A percentile compares a stretch with the other conserved stretches of the same genome.
These are phyloP conservation scores for Scomberomorus guttatus DNA, from an alignment of 2,797 vertebrate genomes.

Conservation along the genomic window DNA sequence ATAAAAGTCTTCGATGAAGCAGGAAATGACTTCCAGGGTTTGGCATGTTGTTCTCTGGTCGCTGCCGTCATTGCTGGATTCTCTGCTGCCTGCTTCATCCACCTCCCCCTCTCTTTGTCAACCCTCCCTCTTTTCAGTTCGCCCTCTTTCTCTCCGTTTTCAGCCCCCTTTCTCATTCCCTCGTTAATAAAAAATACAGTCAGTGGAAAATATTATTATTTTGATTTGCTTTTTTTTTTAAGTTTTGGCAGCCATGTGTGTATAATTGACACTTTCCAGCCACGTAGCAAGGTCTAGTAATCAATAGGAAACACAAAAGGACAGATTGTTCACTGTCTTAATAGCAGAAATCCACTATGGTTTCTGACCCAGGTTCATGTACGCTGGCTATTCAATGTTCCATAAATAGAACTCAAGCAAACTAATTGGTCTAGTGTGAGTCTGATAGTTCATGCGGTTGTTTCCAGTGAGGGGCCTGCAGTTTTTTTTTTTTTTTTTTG, in stretches of 20 bases:
- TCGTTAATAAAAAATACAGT: constrained; percentile 22
- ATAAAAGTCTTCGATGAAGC: constrained; percentile 87
- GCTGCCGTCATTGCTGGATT: constrained; percentile 83
- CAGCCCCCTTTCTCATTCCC: constrained; percentile 3
- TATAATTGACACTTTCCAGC: not conserved
- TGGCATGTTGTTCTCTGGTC: constrained; percentile 85
- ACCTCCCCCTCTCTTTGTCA: constrained; percentile 28
- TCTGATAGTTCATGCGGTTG: constrained; percentile 59
- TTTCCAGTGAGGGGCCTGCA: constrained; percentile 57
- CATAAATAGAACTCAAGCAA: constrained; percentile 69
- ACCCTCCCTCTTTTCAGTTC: constrained; percentile 30
- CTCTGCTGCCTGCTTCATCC: constrained; percentile 68
- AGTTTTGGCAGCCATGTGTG: not conserved
- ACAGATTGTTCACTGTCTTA: constrained; percentile 36
- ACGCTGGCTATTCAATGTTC: constrained; percentile 49
- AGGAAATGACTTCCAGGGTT: constrained; percentile 89
- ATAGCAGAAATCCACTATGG: not conserved
- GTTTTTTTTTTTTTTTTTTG: constrained; percentile 52
- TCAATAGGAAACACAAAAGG: constrained; percentile 11
- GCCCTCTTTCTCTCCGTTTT: not conserved
- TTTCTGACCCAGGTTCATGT: constrained; percentile 44
- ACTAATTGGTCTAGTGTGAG: constrained; percentile 60
- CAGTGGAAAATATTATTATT: constrained; percentile 31
- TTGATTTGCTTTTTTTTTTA: not conserved
- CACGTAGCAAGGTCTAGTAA: constrained; percentile 1